Evolutionary conservation across 2,888 invertebrate species (phyloP), one percentile per base, ranked within the genome.

Genomic region (Cordilura impudica): DNA sequence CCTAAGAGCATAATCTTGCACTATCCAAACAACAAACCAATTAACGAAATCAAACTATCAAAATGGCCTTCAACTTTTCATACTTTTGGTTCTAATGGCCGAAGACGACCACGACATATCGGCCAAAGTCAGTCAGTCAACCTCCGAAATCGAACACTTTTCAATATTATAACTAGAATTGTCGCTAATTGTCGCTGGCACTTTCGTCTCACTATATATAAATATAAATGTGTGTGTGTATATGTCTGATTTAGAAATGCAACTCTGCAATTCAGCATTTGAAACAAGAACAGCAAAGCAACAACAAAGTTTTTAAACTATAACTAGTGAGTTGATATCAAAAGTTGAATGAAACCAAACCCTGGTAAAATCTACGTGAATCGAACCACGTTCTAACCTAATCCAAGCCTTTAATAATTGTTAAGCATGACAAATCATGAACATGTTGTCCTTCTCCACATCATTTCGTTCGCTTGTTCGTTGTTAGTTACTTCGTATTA

Each of bases 271-370:
- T 56, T 56, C 35, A 39, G n/a, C 43, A 53, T 21, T 49, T 26
- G 65, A 54, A 45, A 47, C 35, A 56, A 54, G 49, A 31, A 26
- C 73, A 75, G 63, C 63, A 63, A 63, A 29, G 26, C 75, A 63
- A 56, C 75, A 63, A 56, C 69, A 70, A n/a, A 70, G 75, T 76
- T 76, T 70, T 76, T 51, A 43, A 65, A 75, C 67, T 61, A 65
- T 69, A 60, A 72, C 75, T 79, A 72, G 79, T 79, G 79, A 79
- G 79, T 79, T 63, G 54, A 66, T 63, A 58, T 47, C 61, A 14
- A 43, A 61, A 51, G 23, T 31, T 45, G 26, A 35, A 61, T 47
- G 29, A 61, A 29, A 47, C 26, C 47, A 29, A 23, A 45, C 7
- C 53, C 23, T 43, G 16, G 35, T 39, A 0, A 4, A 39, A 39